Conservation (phyloP, 2,888 invertebrate genomes). For the Cordilura impudica region DNA sequence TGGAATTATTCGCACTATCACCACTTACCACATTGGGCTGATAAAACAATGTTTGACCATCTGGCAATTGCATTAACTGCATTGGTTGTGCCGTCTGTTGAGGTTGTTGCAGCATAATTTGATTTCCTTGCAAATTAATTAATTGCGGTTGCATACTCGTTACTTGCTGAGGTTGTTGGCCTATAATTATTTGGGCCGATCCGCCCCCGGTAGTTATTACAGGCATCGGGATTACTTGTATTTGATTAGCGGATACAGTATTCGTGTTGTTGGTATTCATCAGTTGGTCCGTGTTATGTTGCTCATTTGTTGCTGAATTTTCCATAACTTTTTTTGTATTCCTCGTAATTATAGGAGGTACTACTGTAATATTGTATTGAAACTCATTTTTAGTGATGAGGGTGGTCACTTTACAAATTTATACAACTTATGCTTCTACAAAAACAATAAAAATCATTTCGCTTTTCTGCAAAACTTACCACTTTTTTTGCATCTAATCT, state of each 20-base stretch:
- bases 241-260: constrained; percentile 63
- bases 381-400: constrained; percentile 72
- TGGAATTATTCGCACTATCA: constrained; percentile 50
- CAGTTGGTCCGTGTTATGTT: constrained; percentile 53
- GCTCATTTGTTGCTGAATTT: constrained; percentile 57
- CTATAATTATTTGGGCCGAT: constrained; percentile 74
- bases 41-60: constrained; percentile 93
- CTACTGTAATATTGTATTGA: constrained; percentile 78
- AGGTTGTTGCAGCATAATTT: constrained; percentile 76
- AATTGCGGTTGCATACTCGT: constrained; percentile 69
- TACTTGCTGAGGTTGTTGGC: constrained; percentile 72
- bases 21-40: constrained; percentile 81
- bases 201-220: constrained; percentile 70
- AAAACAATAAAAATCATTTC: constrained; percentile 20
- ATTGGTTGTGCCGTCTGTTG: constrained; percentile 78
- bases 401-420: constrained; percentile 71
- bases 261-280: constrained; percentile 29
- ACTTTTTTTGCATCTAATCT: constrained; percentile 77
- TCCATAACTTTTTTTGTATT: constrained; percentile 65
- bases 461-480: constrained; percentile 77
- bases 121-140: constrained; percentile 75
- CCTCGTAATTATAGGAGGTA: constrained; percentile 61
- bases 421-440: constrained; percentile 45
- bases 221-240: constrained; percentile 76
- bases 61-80: constrained; percentile 92